phyloP scores from a whole-genome alignment of 2,888 invertebrate genomes.

The Cosmopolites sordidus region DNA sequence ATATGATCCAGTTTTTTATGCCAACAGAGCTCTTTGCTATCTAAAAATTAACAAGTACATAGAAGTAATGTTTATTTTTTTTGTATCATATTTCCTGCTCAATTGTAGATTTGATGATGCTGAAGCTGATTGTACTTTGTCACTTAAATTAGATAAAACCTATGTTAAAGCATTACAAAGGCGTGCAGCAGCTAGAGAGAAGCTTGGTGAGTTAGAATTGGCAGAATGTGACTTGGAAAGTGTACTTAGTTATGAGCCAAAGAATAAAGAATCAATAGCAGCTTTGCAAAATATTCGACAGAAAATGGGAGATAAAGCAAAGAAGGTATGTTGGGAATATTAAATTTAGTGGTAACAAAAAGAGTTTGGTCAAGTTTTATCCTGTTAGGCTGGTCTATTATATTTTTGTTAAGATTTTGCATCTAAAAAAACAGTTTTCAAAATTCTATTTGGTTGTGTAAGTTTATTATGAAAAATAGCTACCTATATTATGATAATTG shows the following conservation, averaged over 20 bases:
- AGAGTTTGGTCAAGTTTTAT: no score
- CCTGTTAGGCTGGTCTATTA: no score
- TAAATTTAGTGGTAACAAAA: no score
- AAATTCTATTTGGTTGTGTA: no score
- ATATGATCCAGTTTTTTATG: conserved; percentile 74
- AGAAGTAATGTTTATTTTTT: background rate
- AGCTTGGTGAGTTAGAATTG: conserved; percentile 64
- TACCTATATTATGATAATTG: no score
- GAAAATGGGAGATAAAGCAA: conserved; percentile 14
- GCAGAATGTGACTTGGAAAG: conserved; percentile 69
- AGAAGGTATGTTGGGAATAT: background rate
- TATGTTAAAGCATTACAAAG: conserved; percentile 84
- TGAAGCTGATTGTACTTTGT: conserved; percentile 75
- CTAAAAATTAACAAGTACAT: conserved; percentile 74
- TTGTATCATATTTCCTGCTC: conserved; percentile 24
- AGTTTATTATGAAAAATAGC: no score
- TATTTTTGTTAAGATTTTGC: no score
- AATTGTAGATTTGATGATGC: conserved; percentile 66
- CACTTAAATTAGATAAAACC: conserved; percentile 69
- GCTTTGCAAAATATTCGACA: conserved; percentile 55
- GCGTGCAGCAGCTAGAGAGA: conserved; percentile 71
- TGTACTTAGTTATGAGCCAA: conserved; percentile 72
- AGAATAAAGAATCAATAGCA: conserved; percentile 64
- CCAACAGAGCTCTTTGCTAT: conserved; percentile 84
- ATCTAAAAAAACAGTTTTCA: no score